These are phyloP conservation scores for Ectropis grisescens DNA, from an alignment of 1,140 invertebrate species.

Conservation along the genomic window DNA sequence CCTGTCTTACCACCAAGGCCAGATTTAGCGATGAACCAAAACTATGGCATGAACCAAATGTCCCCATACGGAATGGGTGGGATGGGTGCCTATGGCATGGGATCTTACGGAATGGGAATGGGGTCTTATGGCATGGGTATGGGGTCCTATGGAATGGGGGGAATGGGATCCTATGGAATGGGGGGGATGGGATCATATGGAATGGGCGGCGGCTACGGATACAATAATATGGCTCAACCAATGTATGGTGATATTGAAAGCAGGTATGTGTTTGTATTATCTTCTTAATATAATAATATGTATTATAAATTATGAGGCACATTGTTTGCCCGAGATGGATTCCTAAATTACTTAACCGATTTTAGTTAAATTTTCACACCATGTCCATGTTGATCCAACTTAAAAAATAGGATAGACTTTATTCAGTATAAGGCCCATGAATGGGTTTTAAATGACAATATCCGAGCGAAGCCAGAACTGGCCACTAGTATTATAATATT, in stretches of 20 bases:
- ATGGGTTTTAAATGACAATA: no score
- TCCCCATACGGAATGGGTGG: constrained; percentile 31
- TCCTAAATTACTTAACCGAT: no score
- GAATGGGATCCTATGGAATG: constrained; percentile 24
- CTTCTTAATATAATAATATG: no score
- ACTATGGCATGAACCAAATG: constrained; percentile 29
- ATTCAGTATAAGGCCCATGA: no score
- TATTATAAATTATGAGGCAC: no score
- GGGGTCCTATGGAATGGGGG: constrained; percentile 35
- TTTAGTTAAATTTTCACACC: no score
- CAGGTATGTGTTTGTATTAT: constrained; percentile 55
- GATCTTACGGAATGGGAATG: constrained; percentile 22
- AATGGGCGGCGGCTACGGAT: constrained; percentile 12
- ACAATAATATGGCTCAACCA: constrained; percentile 34
- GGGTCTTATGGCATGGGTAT: constrained; percentile 30
- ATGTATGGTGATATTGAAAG: constrained; percentile 74
- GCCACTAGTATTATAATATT: no score
- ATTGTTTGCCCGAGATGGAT: no score
- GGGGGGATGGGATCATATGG: constrained; percentile 22
- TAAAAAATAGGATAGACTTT: no score
- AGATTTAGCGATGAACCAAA: constrained; percentile 29
- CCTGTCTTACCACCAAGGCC: constrained; percentile 43
- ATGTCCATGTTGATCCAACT: no score
- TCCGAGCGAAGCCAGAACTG: no score
- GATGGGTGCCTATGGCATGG: constrained; percentile 25